Evolutionary conservation across 30 jellyfish, hydroid and myxozoan species (phyloP).

Genomic region (Hydractinia symbiolongicarpus): DNA sequence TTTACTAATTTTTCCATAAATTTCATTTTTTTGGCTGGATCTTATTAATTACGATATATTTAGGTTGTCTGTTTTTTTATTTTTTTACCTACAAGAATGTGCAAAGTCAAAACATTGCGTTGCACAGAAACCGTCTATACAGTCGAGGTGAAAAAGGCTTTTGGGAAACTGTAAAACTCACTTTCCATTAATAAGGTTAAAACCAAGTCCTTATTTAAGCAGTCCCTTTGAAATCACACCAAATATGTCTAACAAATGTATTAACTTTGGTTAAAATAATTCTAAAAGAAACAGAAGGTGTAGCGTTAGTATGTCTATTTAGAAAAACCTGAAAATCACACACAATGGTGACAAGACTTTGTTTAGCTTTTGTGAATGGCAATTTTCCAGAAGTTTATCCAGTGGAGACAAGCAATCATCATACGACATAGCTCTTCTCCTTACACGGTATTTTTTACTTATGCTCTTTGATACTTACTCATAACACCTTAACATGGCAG

Average conservation of each 20-base stretch:
- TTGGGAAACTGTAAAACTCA: too few relatives aligned
- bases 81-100: not conserved
- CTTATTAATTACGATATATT: not conserved
- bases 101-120: not conserved
- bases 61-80: not conserved
- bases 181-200: too few relatives aligned
- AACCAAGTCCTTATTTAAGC: too few relatives aligned
- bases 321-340: constrained; percentile 31
- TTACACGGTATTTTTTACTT: constrained; percentile 65
- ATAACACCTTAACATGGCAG: not conserved
- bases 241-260: too few relatives aligned
- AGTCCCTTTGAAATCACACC: too few relatives aligned
- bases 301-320: not conserved
- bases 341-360: constrained; percentile 94
- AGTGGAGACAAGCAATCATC: constrained; percentile 43
- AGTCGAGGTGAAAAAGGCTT: not conserved
- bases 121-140: not conserved
- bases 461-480: not conserved
- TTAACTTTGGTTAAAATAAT: too few relatives aligned
- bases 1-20: too few relatives aligned
- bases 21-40: too few relatives aligned
- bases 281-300: too few relatives aligned
- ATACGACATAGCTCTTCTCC: constrained; percentile 74
- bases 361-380: constrained; percentile 96
- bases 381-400: constrained; percentile 67